Evolutionary conservation across 2,888 invertebrate genomes (phyloP), one percentile per base, ranked within the genome.

Genomic region (Sycophila texana): DNA sequence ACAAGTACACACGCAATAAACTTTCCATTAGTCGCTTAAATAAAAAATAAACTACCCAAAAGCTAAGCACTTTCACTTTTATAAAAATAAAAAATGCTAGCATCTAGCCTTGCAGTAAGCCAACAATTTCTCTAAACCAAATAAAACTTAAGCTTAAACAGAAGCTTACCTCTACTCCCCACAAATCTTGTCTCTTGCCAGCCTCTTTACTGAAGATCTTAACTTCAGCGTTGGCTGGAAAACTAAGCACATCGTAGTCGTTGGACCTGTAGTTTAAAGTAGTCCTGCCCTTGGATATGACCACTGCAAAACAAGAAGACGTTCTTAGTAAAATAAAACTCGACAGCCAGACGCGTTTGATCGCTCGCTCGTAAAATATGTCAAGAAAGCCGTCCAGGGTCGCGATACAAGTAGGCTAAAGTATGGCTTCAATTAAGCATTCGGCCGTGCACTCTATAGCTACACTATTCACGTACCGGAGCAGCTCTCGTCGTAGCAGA

Each of bases 401-500:
- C 81, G 79, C 77, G 81, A 79, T 72, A 83, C 70, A 81, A 81
- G 65, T 78, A 75, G 82, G 81, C 79, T 83, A 87, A 88, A 87
- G 87, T 88, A 88, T 87, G 87, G 88, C 88, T 89, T 89, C 88
- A 88, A 82, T 73, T 77, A 71, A 20, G 39, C n/a, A 10, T 57
- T 5, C 16, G 14, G 4, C 14, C 22, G 49, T 53, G 18, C 18
- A 16, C 26, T 18, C 16, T 14, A 57, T 20, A n/a, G 7, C 16
- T 13, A 57, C 7, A 47, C 30, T 5, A 26, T 5, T 22, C 26
- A 61, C 95, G 92, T 83, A 96, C 96, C 93, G 90, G 92, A 92
- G 90, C 96, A 96, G 88, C 93, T 90, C 89, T 92, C 90, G 91
- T 96, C 94, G 84, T 92, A 94, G 92, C 96, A 96, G 87, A 92